Evolutionary conservation across 2,888 invertebrate genomes (phyloP).

Genomic region (Notodonta ziczac): DNA sequence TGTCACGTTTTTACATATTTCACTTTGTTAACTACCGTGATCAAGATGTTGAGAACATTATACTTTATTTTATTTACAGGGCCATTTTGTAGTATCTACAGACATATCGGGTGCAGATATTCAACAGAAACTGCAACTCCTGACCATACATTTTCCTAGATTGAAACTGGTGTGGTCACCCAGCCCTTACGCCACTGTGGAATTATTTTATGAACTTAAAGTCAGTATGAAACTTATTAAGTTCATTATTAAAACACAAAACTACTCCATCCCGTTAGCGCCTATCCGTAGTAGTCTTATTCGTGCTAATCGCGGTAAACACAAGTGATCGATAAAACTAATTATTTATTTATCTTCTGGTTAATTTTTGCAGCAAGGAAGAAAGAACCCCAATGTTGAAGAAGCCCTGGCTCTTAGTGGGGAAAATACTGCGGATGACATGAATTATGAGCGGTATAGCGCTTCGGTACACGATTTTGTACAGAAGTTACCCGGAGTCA

Average conservation of each 20-base stretch:
- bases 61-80: conserved; percentile 79
- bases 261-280: no score
- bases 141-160: conserved; percentile 98
- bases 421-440: conserved; percentile 86
- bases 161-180: conserved; percentile 98
- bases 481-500: conserved; percentile 94
- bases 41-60: neutral
- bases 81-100: conserved; percentile 91
- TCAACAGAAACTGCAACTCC: conserved; percentile 93
- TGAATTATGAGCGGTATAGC: conserved; percentile 87
- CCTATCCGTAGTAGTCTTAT: no score
- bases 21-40: neutral
- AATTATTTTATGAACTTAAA: conserved; percentile 97
- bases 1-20: neutral
- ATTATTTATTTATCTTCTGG: neutral
- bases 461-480: conserved; percentile 91
- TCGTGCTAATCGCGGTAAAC: no score
- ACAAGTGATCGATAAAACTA: neutral
- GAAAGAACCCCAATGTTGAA: conserved; percentile 90
- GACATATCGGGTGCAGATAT: conserved; percentile 91
- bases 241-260: no score
- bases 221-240: conserved; percentile 62
- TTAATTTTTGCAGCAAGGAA: conserved; percentile 86
- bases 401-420: conserved; percentile 90
- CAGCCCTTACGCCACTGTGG: conserved; percentile 97